Conservation (phyloP, 2,888 invertebrate species). For the Hirudinaria manillensis region DNA sequence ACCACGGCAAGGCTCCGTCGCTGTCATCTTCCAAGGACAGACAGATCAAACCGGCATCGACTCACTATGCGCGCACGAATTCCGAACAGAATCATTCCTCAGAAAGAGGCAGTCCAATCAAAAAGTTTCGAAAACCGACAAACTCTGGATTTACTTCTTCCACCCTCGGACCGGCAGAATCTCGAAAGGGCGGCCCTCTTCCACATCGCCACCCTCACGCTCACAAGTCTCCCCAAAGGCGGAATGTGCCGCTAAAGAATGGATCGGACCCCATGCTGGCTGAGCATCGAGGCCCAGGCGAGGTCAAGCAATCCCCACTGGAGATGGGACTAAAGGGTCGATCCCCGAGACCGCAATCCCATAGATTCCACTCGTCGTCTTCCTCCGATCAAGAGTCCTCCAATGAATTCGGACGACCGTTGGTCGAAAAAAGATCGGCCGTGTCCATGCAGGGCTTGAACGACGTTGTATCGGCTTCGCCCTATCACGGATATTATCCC, state of each 20-base stretch:
- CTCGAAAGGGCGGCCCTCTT: neutral
- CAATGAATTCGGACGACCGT: neutral
- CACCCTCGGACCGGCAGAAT: conserved; percentile 3
- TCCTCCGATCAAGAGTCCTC: conserved; percentile 5
- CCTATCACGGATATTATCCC: conserved; percentile 11
- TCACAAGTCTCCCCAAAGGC: neutral
- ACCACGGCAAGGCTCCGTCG: neutral
- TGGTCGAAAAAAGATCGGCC: neutral
- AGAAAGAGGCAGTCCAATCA: neutral
- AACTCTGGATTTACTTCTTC: neutral
- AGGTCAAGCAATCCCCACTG: conserved; percentile 7
- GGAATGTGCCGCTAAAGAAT: neutral
- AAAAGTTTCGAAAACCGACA: conserved; percentile 17
- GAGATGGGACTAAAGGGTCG: conserved; percentile 5
- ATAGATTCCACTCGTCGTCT: conserved; percentile 1
- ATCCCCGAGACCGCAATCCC: neutral
- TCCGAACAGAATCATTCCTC: neutral
- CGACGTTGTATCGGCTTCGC: conserved; percentile 5
- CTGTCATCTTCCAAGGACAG: neutral
- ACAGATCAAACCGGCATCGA: neutral
- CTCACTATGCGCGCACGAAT: neutral
- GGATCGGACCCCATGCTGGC: conserved; percentile 13
- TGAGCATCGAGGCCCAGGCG: neutral
- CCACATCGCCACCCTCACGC: neutral
- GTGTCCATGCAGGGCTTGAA: conserved; percentile 20